phyloP scores from a whole-genome alignment of 2,888 invertebrate genomes.

The Idaea straminata region DNA sequence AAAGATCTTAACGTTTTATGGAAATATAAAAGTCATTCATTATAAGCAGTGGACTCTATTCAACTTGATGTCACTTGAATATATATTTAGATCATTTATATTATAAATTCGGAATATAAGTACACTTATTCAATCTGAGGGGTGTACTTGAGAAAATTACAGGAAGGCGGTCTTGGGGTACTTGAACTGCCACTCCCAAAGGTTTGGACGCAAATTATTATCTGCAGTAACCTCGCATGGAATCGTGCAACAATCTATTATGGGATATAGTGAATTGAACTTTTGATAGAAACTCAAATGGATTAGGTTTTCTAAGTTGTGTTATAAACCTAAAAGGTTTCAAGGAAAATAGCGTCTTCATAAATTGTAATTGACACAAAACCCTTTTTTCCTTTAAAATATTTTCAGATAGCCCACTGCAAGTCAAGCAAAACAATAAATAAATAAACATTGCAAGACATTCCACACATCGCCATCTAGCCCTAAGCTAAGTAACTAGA shows the following conservation, averaged over 20 bases:
- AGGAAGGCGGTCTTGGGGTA: conserved; percentile 67
- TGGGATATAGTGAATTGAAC: neutral
- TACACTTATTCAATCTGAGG: conserved; percentile 67
- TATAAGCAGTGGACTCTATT: conserved; percentile 50
- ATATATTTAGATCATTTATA: conserved; percentile 70
- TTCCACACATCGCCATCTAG: too few relatives aligned
- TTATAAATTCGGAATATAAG: conserved; percentile 77
- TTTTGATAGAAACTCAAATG: neutral
- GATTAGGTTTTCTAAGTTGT: neutral
- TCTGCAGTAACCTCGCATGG: conserved; percentile 51
- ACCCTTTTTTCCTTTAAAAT: too few relatives aligned
- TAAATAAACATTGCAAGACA: too few relatives aligned
- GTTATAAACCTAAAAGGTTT: neutral
- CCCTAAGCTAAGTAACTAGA: too few relatives aligned
- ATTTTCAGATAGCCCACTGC: too few relatives aligned
- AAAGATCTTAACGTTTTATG: neutral
- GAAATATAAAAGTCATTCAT: neutral
- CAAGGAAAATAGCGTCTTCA: too few relatives aligned
- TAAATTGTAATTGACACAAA: too few relatives aligned
- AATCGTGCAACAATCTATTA: conserved; percentile 41
- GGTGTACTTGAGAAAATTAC: conserved; percentile 73
- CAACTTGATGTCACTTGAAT: conserved; percentile 45
- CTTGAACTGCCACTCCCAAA: conserved; percentile 66
- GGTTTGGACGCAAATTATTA: conserved; percentile 68
- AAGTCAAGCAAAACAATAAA: too few relatives aligned